Evolutionary conservation across 2,113 vertebrate species (phyloP), one percentile per base, ranked within the genome.

Genomic region (Atherinomorus stipes): DNA sequence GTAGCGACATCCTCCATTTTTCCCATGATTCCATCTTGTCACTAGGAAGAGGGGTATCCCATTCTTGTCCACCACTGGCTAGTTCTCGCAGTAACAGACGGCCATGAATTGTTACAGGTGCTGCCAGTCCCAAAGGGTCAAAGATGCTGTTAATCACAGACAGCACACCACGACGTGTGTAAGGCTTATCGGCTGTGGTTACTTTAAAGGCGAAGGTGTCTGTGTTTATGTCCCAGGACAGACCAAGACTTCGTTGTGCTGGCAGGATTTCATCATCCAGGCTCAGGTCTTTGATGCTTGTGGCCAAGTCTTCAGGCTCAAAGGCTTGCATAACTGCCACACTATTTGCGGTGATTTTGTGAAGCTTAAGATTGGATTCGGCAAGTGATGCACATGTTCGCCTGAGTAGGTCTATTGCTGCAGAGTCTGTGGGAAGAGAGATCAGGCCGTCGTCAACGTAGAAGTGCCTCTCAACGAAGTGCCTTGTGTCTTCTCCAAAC

Each of bases 391-490:
- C 51, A 15, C 22, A 13, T 25, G 22, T 25, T 9, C 51, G 51
- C 13, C 22, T 58, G 19, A 57, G 16, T 28, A 57, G 28, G 16
- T 57, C 26, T 7, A 57, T 34, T 2, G 28, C 54, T 57, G 26
- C 28, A 10, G 54, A 37, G 2, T 57, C 54, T 18, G 54, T 57
- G 52, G 52, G 52, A 28, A 54, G 25, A 13, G 25, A 28, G 7
- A 54, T 54, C 52, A 54, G 8, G 1, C 54, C 28, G 16, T 57
- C 54, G 37, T 34, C 54, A 16, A 57, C 26, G 7, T 57, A 57
- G 28, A 57, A 57, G 18, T 57, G 54, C n/a, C 54, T 57, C 54
- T 57, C 26, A n/a, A 34, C 28, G 15, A 57, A 57, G 54, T 37
- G 54, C 11, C 28, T 57, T 11, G 7, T 57, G 54, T 57, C 54